Base-by-base conservation (phyloP, 2,113 vertebrate genomes). In the Mirza zaza region DNA sequence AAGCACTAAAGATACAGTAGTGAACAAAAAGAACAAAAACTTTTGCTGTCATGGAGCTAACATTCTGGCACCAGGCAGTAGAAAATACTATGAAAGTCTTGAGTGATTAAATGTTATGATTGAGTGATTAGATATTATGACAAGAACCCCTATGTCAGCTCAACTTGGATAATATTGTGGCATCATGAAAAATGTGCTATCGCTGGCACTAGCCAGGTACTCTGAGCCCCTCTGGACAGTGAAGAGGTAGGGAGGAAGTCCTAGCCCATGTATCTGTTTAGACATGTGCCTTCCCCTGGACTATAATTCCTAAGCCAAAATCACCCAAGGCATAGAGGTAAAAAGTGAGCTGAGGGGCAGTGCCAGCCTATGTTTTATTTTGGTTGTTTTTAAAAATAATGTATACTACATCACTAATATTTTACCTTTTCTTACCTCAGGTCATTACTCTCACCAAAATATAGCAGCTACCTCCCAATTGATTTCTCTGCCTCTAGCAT, bases 341-440 rank as follows among this genome's bases (percentile, higher is more conserved):
- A 70, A 87, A 89, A 36, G 45, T 5, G 27, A 85, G 27, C 39
- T 29, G 29, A 39, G 18, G 20, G 70, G 32, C 9, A 90, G 50
- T 36, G 29, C 3, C 63, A 91, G 29, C 65, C 21, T 97, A 68
- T 94, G 73, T 52, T 84, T 93, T 79, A 68, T 67, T 93, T 80
- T 77, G 42, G 9, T 59, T 93, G 39, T 87, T 95, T 91, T 81
- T 36, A 17, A 65, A 61, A 95, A 90, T 21, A 71, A 73, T 52
- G 8, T 39, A 92, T 32, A 21, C 3, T 36, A 15, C 23, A 48
- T 84, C 81, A 21, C n/a, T 91, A 50, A 39, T 61, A 76, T 36
- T 90, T 93, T 32, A 84, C 7, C 25, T 61, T 77, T 87, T 92
- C 59, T 76, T 67, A 91, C 61, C 39, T 95, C 79, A 79, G 29